phyloP scores from a whole-genome alignment of 2,797 vertebrate genomes.

The Melanotaenia nigrans region DNA sequence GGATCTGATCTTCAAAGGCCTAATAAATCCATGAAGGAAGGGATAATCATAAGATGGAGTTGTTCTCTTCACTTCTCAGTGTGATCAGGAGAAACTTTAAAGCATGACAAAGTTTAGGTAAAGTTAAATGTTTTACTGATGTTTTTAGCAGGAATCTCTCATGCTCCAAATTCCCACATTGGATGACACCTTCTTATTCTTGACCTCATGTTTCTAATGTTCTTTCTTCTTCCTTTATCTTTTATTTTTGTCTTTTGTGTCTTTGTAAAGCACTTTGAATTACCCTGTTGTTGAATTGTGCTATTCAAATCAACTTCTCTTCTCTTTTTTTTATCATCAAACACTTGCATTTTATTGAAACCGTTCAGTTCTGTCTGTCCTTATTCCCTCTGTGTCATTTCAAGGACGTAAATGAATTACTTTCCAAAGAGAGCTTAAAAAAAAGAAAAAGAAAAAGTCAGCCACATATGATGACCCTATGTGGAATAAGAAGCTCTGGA shows the following conservation, averaged over 20 bases:
- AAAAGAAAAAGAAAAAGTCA: not conserved
- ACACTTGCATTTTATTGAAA: constrained; percentile 18
- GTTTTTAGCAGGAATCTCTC: too few relatives aligned
- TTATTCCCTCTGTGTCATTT: constrained; percentile 1
- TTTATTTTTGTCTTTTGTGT: too few relatives aligned
- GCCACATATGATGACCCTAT: not conserved
- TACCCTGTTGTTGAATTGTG: too few relatives aligned
- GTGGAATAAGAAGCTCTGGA: constrained; percentile 4
- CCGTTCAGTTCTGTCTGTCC: not conserved
- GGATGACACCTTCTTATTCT: too few relatives aligned
- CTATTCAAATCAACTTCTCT: too few relatives aligned
- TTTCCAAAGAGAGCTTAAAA: not conserved
- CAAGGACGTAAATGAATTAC: constrained; percentile 9
- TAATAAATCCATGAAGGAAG: not conserved
- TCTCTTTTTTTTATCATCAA: not conserved
- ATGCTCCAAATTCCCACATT: too few relatives aligned
- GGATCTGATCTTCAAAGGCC: not conserved
- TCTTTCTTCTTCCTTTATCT: too few relatives aligned
- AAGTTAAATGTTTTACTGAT: not conserved
- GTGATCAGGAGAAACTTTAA: not conserved
- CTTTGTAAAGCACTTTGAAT: too few relatives aligned
- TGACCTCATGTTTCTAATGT: too few relatives aligned
- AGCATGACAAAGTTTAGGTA: not conserved
- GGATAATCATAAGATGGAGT: not conserved
- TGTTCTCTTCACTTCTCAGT: not conserved